These are phyloP conservation scores for Rhabdophis nuchalis DNA, from an alignment of 2,797 vertebrate species.

Conservation along the genomic window DNA sequence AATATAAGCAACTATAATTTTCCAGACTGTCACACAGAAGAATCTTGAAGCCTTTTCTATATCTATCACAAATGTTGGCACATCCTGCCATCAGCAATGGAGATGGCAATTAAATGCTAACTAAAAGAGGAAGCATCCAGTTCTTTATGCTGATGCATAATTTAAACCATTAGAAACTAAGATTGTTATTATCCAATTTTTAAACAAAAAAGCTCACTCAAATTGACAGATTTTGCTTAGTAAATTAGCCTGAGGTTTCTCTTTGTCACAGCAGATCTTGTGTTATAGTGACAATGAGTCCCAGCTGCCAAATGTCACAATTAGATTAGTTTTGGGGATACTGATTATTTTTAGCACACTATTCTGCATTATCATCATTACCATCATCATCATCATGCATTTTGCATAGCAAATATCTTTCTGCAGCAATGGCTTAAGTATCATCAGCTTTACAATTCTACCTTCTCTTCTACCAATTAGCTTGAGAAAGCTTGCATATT, in stretches of 20 bases:
- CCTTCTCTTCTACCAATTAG: background rate
- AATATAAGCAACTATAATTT: slow-evolving; percentile 46
- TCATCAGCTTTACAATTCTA: background rate
- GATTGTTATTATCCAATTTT: slow-evolving; percentile 42
- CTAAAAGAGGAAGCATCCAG: slow-evolving; percentile 40
- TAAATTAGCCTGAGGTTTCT: slow-evolving; percentile 41
- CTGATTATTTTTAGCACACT: slow-evolving; percentile 28
- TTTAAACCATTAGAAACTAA: slow-evolving; percentile 50
- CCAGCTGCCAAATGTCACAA: slow-evolving; percentile 42
- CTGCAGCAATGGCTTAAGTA: background rate
- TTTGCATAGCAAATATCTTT: background rate
- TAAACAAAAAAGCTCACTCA: slow-evolving; percentile 37
- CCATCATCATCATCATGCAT: background rate
- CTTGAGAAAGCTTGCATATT: background rate
- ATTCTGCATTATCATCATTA: slow-evolving; percentile 12
- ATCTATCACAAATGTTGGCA: slow-evolving; percentile 50
- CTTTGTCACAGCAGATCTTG: slow-evolving; percentile 32
- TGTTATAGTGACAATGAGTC: slow-evolving; percentile 25
- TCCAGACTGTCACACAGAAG: slow-evolving; percentile 46
- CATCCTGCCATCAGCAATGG: slow-evolving; percentile 21
- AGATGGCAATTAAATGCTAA: slow-evolving; percentile 56
- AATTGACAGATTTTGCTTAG: slow-evolving; percentile 37
- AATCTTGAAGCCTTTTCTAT: slow-evolving; percentile 49
- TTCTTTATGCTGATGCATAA: slow-evolving; percentile 44
- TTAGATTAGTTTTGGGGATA: background rate